Conservation (phyloP, 2,888 invertebrate species). For the Lasioglossum pauxillum region DNA sequence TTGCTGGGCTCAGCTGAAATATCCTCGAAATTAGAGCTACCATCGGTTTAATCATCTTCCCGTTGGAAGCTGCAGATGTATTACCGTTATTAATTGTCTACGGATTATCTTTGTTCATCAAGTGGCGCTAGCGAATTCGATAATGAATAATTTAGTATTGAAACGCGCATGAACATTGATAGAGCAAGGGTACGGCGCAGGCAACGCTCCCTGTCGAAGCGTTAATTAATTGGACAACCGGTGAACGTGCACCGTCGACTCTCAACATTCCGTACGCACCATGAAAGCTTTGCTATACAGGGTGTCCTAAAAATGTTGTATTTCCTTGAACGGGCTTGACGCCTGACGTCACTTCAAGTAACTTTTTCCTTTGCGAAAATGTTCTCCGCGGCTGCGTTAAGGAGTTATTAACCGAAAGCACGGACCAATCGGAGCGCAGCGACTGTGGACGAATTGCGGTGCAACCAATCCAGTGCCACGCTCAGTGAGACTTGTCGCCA, state of each 20-base stretch:
- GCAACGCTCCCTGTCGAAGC: not conserved
- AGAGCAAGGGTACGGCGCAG: not conserved
- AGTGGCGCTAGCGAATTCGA: not conserved
- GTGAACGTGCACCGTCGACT: not conserved
- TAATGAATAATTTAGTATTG: constrained; percentile 6
- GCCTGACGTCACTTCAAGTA: too few relatives aligned
- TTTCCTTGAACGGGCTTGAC: too few relatives aligned
- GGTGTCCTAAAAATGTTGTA: too few relatives aligned
- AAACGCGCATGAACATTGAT: not conserved
- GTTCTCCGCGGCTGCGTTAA: too few relatives aligned
- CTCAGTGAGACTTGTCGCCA: too few relatives aligned
- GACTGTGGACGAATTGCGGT: too few relatives aligned
- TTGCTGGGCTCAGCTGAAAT: not conserved
- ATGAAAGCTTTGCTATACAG: not conserved
- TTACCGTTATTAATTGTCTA: constrained; percentile 4
- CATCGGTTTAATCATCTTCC: not conserved
- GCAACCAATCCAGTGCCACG: too few relatives aligned
- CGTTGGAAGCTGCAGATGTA: not conserved
- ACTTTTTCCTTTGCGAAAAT: too few relatives aligned
- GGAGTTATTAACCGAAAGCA: too few relatives aligned
- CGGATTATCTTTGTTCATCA: constrained; percentile 7
- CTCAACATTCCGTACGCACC: not conserved
- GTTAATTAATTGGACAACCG: constrained; percentile 7
- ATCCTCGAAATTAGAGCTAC: constrained; percentile 1
- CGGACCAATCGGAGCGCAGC: too few relatives aligned